These are phyloP conservation scores for Varecia variegata DNA, from an alignment of 2,797 vertebrate species.

Conservation along the genomic window DNA sequence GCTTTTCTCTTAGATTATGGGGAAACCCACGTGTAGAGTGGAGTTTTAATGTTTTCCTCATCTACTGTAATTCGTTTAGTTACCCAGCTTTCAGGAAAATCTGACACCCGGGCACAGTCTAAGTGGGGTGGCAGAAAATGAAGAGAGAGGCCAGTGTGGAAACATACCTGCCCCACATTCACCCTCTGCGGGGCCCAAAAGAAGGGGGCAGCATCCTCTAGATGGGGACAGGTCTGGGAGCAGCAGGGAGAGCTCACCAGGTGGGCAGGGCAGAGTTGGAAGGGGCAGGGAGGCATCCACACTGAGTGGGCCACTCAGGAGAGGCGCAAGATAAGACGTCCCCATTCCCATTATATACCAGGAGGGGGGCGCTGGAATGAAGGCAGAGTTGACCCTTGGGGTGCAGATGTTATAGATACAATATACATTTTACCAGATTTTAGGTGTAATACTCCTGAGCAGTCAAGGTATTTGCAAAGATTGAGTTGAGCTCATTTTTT, in stretches of 20 bases:
- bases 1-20: neutral
- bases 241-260: neutral
- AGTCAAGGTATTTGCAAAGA: neutral
- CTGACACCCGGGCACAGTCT: neutral
- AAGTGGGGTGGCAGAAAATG: neutral
- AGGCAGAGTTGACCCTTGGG: neutral
- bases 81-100: neutral
- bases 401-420: neutral
- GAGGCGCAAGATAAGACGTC: neutral
- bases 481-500: neutral
- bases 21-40: neutral
- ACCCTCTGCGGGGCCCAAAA: neutral
- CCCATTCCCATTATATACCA: neutral
- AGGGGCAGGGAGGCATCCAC: neutral
- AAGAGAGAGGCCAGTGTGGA: neutral
- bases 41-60: neutral
- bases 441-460: neutral
- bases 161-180: neutral
- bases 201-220: neutral
- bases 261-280: neutral
- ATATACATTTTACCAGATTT: neutral
- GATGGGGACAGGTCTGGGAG: neutral
- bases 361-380: neutral
- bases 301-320: neutral
- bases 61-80: neutral